Conservation (phyloP, 2,113 vertebrate species). For the Macaca mulatta region DNA sequence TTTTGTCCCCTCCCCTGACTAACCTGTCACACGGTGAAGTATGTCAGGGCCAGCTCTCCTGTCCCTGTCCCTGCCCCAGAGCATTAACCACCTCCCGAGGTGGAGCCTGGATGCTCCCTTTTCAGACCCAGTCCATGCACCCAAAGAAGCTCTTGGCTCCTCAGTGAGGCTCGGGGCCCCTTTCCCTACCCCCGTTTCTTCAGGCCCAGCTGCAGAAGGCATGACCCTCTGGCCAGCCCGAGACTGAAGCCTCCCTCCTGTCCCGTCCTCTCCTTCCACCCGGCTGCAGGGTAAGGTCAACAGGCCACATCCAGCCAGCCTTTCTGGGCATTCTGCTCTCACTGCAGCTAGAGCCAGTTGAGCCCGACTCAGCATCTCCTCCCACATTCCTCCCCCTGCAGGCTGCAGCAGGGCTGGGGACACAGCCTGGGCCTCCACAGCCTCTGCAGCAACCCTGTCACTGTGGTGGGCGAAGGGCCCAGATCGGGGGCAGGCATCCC, state of each 20-base stretch:
- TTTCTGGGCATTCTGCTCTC: background rate
- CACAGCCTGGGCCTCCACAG: background rate
- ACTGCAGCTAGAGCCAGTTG: background rate
- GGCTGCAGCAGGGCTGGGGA: background rate
- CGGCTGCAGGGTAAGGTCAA: background rate
- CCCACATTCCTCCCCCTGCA: background rate
- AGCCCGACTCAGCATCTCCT: background rate
- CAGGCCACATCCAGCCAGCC: background rate
- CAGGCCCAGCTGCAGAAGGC: background rate
- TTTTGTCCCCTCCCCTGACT: background rate
- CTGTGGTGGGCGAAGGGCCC: background rate
- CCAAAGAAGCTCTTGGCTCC: background rate
- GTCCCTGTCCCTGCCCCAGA: background rate
- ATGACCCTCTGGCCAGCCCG: background rate
- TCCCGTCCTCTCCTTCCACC: background rate
- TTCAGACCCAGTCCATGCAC: background rate
- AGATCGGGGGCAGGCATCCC: background rate
- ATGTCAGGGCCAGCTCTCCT: background rate
- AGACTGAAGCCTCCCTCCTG: background rate
- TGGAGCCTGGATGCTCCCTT: background rate
- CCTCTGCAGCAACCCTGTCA: background rate
- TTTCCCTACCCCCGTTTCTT: background rate
- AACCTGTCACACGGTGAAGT: background rate
- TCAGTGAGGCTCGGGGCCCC: background rate
- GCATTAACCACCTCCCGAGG: background rate